phyloP scores from a whole-genome alignment of 1,140 invertebrate genomes.

The Zaprionus inermis region DNA sequence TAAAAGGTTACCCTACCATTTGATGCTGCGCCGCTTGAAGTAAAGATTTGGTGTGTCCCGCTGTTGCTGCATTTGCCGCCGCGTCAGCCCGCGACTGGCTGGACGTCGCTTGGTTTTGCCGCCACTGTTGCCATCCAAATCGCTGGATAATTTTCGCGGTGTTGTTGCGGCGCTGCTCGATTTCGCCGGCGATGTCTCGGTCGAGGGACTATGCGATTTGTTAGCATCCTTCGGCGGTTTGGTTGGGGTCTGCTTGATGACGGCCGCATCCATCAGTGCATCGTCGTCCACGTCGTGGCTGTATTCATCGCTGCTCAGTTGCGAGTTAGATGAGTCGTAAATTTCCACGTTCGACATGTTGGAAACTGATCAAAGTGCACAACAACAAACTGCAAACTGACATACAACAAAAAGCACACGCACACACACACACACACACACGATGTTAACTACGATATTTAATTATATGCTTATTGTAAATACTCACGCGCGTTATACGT shows the following conservation, averaged over 20 bases:
- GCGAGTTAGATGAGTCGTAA: constrained; percentile 64
- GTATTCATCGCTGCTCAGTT: constrained; percentile 71
- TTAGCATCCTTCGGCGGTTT: constrained; percentile 8
- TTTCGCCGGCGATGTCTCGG: background rate
- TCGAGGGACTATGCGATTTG: constrained; percentile 17
- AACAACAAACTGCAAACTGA: background rate
- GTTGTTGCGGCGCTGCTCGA: constrained; percentile 19
- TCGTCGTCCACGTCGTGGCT: constrained; percentile 64
- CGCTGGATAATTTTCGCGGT: constrained; percentile 26
- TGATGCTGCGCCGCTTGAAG: constrained; percentile 58
- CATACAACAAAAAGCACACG: background rate
- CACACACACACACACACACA: too few relatives aligned
- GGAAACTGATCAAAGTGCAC: constrained; percentile 7
- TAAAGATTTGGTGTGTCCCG: constrained; percentile 30
- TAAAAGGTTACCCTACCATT: constrained; percentile 35
- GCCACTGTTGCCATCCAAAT: background rate
- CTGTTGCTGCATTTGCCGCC: constrained; percentile 34
- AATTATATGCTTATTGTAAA: constrained; percentile 23
- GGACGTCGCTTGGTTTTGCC: constrained; percentile 27
- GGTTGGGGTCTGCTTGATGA: constrained; percentile 44
- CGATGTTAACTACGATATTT: constrained; percentile 6
- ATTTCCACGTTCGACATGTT: constrained; percentile 67
- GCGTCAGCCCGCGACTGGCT: constrained; percentile 13
- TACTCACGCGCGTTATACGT: constrained; percentile 50
- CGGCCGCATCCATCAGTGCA: constrained; percentile 63